Base-by-base conservation (phyloP, 2,888 invertebrate genomes). In the Cheilosia pagana region DNA sequence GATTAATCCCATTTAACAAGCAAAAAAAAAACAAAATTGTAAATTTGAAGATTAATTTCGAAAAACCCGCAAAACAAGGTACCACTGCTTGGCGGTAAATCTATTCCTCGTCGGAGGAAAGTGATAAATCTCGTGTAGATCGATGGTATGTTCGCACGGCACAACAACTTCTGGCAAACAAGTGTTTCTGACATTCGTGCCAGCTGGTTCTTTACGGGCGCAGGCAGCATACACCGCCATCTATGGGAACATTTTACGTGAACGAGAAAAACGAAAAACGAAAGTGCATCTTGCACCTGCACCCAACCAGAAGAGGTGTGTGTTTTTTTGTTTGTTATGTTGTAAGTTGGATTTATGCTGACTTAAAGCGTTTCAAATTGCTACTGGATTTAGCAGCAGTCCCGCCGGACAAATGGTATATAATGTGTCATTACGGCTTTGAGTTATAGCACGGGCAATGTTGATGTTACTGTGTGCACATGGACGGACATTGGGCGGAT, bases 331-430 rank as follows among this genome's bases (percentile, higher is more conserved):
- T 41, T 41, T 39, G 0, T 39, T 19, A 4, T 16, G 55, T 35
- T 45, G 39, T 25, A 35, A 62, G 65, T 57, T 65, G 59, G 48
- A 78, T 70, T 78, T 68, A 71, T 57, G 48, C 41, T 59, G 71
- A 71, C 71, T 63, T 62, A 50, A 78, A 65, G 57, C 57, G 57
- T 57, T 78, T 78, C 71, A 23, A 65, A 78, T 78, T 57, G 78
- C 78, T 78, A 78, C 78, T 63, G 71, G 71, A 50, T 59, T 55
- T 41, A 21, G 74, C 45, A 7, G 52, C 12, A 12, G 50, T 28
- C 16, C 62, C 41, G 19, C 55, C 25, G 41, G 57, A 68, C 68
- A 68, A 70, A 68, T 77, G 59, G 45, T 35, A 59, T 71, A 71
- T 71, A 63, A 57, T 41, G 50, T 71, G 71, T 52, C 63, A 59